These are phyloP conservation scores for Lepidurus packardi DNA, from an alignment of 1,140 invertebrate genomes.

Conservation along the genomic window DNA sequence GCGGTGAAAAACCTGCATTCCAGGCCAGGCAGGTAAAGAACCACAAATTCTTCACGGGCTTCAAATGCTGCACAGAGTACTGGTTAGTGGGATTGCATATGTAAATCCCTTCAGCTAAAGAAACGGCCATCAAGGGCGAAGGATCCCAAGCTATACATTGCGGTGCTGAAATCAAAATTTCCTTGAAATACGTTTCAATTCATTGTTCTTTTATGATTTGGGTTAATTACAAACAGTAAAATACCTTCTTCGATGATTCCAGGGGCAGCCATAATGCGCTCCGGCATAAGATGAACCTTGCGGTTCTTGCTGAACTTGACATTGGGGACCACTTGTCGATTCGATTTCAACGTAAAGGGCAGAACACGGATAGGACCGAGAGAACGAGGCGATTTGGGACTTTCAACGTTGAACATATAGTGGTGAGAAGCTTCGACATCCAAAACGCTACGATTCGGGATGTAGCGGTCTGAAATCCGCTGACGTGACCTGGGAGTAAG, in stretches of 20 bases:
- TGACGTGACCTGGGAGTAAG: background rate
- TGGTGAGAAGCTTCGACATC: background rate
- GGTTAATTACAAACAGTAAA: background rate
- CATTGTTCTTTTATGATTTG: background rate
- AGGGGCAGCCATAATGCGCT: background rate
- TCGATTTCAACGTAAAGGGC: background rate
- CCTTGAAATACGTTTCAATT: background rate
- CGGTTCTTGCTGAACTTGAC: background rate
- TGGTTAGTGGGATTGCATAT: background rate
- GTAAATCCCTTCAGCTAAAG: background rate
- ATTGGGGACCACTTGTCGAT: background rate
- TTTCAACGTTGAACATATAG: background rate
- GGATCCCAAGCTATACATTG: slow-evolving; percentile 4
- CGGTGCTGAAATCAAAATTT: background rate
- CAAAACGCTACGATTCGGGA: background rate
- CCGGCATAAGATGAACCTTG: background rate
- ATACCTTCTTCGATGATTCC: background rate
- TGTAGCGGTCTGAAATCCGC: background rate
- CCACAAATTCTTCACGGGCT: background rate
- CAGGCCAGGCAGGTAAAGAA: background rate
- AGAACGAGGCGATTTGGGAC: background rate
- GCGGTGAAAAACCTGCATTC: background rate
- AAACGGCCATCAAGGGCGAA: background rate
- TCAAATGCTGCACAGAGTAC: background rate
- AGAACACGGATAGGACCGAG: background rate